Evolutionary conservation across 2,888 invertebrate genomes (phyloP), one percentile per base, ranked within the genome.

Genomic region (Spisula solida): DNA sequence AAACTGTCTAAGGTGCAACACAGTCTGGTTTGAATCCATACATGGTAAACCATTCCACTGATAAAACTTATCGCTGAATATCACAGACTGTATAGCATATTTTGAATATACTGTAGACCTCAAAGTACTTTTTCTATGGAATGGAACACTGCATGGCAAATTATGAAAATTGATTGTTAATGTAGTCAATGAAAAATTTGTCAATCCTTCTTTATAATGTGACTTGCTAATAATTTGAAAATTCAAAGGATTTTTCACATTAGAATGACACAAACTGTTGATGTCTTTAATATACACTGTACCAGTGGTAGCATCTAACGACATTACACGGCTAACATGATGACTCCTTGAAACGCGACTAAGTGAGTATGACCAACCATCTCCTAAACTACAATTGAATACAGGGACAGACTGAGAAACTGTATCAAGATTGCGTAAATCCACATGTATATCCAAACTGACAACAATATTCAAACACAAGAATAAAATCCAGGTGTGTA

Each of bases 321-420:
- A 79, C 16, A 95, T 51, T 81, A 93, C 86, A 25, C 90, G 83
- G n/a, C 88, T 48, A 20, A 92, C 83, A n/a, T 56, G 48, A 29
- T 87, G 51, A 12, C 80, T 87, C 55, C 90, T 88, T 20, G 90
- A 81, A 16, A 81, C 88, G 14, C 89, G 81, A 34, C 95, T 95
- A n/a, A 96, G 79, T 34, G 92, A 88, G 86, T 96, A 96, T 6
- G 93, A 93, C 95, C 96, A 95, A 20, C 98, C 98, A 93, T 98
- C 88, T 29, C 95, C 95, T 41, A 95, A 88, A 84, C 95, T 94
- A 31, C 93, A 94, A 88, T 96, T 95, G 86, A 95, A 95, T 12
- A 96, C 60, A 41, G 41, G 41, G 16, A 83, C 14, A 91, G 82
- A 1, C 86, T 87, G 47, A 91, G 91, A 51, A 87, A 91, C n/a